Percentiles rank a stretch among this genome's conserved stretches.
Evolutionary conservation across 2,888 invertebrate species (phyloP).

Genomic region (Rhaphigaster nebulosa): DNA sequence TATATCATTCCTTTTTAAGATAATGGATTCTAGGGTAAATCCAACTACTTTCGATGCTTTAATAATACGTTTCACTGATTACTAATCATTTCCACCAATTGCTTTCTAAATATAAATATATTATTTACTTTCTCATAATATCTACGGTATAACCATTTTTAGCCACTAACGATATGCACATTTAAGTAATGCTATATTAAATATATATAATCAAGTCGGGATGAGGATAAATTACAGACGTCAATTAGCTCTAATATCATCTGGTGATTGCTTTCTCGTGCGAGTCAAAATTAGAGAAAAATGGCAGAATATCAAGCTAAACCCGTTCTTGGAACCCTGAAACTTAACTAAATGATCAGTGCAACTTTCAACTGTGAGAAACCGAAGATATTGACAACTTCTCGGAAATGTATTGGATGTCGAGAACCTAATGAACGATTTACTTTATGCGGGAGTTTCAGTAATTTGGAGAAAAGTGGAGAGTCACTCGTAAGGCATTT

Average conservation of each 20-base stretch:
- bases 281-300: neutral
- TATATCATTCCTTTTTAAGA: too few species aligned
- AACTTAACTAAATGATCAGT: neutral
- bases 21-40: neutral
- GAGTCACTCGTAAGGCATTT: too few species aligned
- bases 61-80: neutral
- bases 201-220: neutral
- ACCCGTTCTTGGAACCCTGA: neutral
- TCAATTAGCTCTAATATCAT: neutral
- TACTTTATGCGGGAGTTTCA: too few species aligned
- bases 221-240: neutral
- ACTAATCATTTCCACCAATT: neutral
- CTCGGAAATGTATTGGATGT: neutral
- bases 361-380: neutral
- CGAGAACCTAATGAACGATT: neutral
- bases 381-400: neutral
- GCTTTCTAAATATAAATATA: neutral
- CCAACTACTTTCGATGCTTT: neutral
- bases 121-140: too few species aligned
- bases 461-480: too few species aligned
- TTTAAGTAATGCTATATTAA: neutral
- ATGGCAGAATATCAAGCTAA: neutral
- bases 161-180: neutral
- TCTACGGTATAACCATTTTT: neutral
- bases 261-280: slow-evolving; percentile 6